Evolutionary conservation across 2,888 invertebrate genomes (phyloP).

Genomic region (Ochlodes sylvanus): DNA sequence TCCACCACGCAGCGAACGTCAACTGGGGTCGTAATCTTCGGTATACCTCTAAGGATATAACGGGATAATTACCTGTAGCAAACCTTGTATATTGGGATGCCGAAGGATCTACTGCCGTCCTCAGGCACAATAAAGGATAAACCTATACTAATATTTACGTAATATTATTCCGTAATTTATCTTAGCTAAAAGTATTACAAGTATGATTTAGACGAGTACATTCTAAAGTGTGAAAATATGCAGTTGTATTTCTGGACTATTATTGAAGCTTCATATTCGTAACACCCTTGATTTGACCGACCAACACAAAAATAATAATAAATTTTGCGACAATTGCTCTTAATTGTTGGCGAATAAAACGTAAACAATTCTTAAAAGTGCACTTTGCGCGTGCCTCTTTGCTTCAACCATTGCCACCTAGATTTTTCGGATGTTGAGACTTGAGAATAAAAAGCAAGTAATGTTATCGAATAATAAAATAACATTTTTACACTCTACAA

Average conservation of each 20-base stretch:
- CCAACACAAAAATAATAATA: constrained; percentile 42
- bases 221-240: constrained; percentile 14
- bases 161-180: no score
- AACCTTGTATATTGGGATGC: no score
- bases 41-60: no score
- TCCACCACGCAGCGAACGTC: no score
- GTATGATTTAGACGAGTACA: constrained; percentile 56
- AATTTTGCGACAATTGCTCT: constrained; percentile 39
- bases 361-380: constrained; percentile 31
- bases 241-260: constrained; percentile 3
- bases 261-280: constrained; percentile 19
- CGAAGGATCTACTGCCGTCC: no score
- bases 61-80: no score
- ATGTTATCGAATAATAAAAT: no score
- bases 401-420: constrained; percentile 11
- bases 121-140: no score
- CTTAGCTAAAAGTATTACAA: no score
- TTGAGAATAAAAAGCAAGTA: background rate
- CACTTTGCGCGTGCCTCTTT: constrained; percentile 11
- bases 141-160: no score
- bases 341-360: constrained; percentile 44
- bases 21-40: no score
- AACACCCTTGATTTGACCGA: constrained; percentile 48
- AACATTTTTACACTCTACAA: no score
- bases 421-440: background rate